Base-by-base conservation (phyloP, 2,113 vertebrate species). In the Hoplias malabaricus region DNA sequence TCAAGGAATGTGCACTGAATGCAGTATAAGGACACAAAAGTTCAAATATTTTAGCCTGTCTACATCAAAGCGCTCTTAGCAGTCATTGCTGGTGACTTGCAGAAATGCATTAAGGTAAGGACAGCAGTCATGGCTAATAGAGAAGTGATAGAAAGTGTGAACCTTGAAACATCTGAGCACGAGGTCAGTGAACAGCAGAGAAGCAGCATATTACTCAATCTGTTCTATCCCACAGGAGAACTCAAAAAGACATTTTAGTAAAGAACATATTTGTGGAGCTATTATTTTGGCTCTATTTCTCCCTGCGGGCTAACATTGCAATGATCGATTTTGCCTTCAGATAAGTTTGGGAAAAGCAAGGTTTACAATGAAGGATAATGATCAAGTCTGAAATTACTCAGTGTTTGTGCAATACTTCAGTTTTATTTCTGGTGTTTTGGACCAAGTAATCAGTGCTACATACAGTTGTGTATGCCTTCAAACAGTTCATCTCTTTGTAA, bases 91-190 rank as follows among this genome's bases (percentile, higher is more conserved):
- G 33, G 56, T 62, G 69, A 73, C 42, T 73, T 53, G 67, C 68
- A 76, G 81, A 80, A 83, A 68, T 62, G 57, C 57, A 42, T 27
- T 14, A 33, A 29, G n/a, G 54, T 12, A 23, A 63, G 16, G 46
- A 33, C 40, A 7, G 33, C 31, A 36, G 38, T 21, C 25, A 27
- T 63, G 42, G 40, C 27, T 63, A 23, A 27, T 40, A 31, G 36
- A 71, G 29, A 11, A 50, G 53, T 73, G 53, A 77, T 61, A 61
- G 72, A 57, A 25, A 75, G 71, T 72, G 1, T 25, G 38, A 34
- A 68, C 73, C 68, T 77, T 80, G 69, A 42, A 43, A 74, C 56
- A 34, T 23, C 57, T 34, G 34, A 57, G 33, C n/a, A 11, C 27
- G 33, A 53, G 23, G 8, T 25, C 70, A 73, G 0, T 72, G 36